Conservation (phyloP, 2,797 vertebrate genomes). For the Semaprochilodus insignis region DNA sequence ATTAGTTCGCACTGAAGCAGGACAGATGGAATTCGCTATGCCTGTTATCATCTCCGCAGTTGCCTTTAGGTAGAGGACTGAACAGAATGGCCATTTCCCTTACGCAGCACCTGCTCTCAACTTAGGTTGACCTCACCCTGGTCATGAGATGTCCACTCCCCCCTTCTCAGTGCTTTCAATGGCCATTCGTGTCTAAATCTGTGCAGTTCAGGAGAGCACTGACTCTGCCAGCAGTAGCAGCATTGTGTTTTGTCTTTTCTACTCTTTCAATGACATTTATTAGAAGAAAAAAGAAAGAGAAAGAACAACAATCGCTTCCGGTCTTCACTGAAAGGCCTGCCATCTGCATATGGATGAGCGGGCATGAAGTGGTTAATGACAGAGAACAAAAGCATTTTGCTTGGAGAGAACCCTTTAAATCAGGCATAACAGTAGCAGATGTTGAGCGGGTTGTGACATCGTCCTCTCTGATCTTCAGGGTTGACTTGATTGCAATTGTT, state of each 20-base stretch:
- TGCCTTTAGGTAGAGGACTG: slow-evolving; percentile 30
- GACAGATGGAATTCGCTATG: slow-evolving; percentile 25
- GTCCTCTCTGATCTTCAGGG: neutral
- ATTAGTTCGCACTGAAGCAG: slow-evolving; percentile 4
- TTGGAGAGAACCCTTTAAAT: neutral
- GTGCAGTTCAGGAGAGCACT: neutral
- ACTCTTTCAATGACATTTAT: slow-evolving; percentile 20
- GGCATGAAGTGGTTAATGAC: neutral
- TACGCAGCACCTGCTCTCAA: slow-evolving; percentile 28
- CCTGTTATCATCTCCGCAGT: slow-evolving; percentile 29
- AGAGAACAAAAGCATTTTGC: neutral
- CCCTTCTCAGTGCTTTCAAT: slow-evolving; percentile 29
- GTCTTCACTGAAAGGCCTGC: slow-evolving; percentile 16
- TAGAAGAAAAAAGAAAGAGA: slow-evolving; percentile 10
- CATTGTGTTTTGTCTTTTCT: slow-evolving; percentile 22
- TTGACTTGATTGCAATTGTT: neutral
- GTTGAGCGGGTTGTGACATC: neutral
- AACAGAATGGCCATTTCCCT: slow-evolving; percentile 34
- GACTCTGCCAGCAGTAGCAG: slow-evolving; percentile 31
- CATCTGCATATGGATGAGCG: slow-evolving; percentile 33
- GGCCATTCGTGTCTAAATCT: slow-evolving; percentile 1
- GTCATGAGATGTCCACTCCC: slow-evolving; percentile 33
- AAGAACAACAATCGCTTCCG: slow-evolving; percentile 46
- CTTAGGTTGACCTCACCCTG: slow-evolving; percentile 38
- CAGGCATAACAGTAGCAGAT: neutral